Conservation (phyloP, 2,113 vertebrate genomes). For the Ctenodactylus gundi region DNA sequence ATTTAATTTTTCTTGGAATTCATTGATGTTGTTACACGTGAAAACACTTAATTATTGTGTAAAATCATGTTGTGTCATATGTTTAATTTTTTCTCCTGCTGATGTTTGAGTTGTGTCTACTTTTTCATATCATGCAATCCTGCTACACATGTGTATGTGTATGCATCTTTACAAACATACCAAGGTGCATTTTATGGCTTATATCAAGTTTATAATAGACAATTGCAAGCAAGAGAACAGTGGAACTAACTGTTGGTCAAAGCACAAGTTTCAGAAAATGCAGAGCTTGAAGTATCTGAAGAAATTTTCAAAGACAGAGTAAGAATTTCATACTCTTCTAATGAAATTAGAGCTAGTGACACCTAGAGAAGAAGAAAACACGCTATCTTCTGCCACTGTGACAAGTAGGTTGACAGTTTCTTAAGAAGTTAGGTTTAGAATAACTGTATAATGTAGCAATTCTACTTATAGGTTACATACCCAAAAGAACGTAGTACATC, state of each 20-base stretch:
- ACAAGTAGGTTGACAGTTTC: background rate
- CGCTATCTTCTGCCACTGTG: background rate
- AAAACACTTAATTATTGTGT: background rate
- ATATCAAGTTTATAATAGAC: background rate
- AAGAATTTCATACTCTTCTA: background rate
- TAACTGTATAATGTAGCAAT: background rate
- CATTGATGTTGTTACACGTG: background rate
- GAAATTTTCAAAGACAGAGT: background rate
- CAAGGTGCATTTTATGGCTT: background rate
- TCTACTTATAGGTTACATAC: background rate
- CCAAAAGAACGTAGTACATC: background rate
- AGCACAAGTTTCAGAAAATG: background rate
- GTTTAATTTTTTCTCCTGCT: background rate
- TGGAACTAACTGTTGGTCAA: background rate
- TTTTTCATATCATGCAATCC: background rate
- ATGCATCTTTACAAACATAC: background rate
- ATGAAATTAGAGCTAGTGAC: too few relatives aligned
- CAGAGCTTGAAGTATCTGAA: background rate
- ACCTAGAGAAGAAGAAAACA: background rate
- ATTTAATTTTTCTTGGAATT: background rate
- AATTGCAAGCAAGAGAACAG: background rate
- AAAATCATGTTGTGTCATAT: background rate
- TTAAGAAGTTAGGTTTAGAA: background rate
- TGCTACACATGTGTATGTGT: background rate
- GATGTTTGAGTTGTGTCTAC: background rate